Base-by-base conservation (phyloP, 2,113 vertebrate species). In the Oryzias curvinotus region DNA sequence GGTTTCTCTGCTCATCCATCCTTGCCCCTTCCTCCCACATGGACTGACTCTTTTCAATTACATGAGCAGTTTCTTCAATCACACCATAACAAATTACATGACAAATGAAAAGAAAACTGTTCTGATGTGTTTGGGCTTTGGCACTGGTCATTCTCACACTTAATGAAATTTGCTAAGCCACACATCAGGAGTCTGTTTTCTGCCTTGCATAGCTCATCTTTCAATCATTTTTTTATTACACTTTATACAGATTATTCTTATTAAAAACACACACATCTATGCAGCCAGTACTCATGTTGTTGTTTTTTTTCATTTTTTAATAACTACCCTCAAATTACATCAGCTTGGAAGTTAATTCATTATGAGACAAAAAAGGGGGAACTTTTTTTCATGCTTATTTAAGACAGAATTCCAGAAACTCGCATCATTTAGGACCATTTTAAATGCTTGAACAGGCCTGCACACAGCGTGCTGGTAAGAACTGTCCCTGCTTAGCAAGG, bases 41-140 rank as follows among this genome's bases (percentile, higher is more conserved):
- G 85, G 82, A 86, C 78, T 88, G 82, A 89, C 89, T 91, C 82
- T 87, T 84, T 84, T 82, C 83, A 89, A 88, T 90, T 86, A 87
- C 82, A 86, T 63, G 69, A 81, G 73, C 77, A 43, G 70, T 88
- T 91, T 90, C 85, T 85, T 90, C 86, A 90, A 86, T 88, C 84
- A 89, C 81, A 78, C 81, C 60, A 78, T 81, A 87, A 86, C 81
- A 80, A 87, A 88, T 88, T 85, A 88, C 83, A 85, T 91, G 89
- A 90, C 87, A 90, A 90, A 91, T 88, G 81, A 88, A 87, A 88
- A 77, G 86, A 84, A 85, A 78, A 85, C 88, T 87, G 73, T 58
- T 50, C 63, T 77, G 73, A 83, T 85, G 84, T 86, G 80, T 85
- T 78, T 87, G 71, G 68, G 75, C 83, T 86, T 85, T 71, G 82